These are phyloP conservation scores for Halictus ligatus DNA, from an alignment of 2,888 invertebrate species.

Conservation along the genomic window DNA sequence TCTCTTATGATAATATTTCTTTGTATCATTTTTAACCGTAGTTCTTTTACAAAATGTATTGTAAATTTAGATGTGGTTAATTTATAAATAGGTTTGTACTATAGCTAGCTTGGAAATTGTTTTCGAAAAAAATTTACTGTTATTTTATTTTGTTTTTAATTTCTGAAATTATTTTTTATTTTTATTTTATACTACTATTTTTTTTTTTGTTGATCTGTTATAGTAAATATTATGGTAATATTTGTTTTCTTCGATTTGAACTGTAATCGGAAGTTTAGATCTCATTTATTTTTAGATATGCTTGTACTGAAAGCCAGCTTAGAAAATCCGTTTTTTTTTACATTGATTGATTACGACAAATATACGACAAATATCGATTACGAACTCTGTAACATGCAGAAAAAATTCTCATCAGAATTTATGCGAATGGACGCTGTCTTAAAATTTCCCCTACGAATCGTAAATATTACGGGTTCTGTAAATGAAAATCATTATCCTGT, in stretches of 20 bases:
- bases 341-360: background rate
- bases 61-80: no score
- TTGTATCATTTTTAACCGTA: no score
- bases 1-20: no score
- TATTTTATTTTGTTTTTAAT: no score
- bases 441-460: background rate
- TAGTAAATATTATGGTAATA: no score
- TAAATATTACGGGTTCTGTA: background rate
- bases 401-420: background rate
- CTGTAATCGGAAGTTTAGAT: background rate
- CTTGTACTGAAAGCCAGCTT: background rate
- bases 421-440: background rate
- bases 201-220: no score
- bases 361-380: background rate
- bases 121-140: no score
- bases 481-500: background rate
- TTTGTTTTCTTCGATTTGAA: background rate
- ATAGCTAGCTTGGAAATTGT: no score
- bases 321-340: background rate
- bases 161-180: no score
- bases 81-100: background rate
- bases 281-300: background rate
- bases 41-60: no score
- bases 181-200: no score
- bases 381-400: background rate